Evolutionary conservation across 2,888 invertebrate species (phyloP).

Genomic region (Shargacucullia verbasci): DNA sequence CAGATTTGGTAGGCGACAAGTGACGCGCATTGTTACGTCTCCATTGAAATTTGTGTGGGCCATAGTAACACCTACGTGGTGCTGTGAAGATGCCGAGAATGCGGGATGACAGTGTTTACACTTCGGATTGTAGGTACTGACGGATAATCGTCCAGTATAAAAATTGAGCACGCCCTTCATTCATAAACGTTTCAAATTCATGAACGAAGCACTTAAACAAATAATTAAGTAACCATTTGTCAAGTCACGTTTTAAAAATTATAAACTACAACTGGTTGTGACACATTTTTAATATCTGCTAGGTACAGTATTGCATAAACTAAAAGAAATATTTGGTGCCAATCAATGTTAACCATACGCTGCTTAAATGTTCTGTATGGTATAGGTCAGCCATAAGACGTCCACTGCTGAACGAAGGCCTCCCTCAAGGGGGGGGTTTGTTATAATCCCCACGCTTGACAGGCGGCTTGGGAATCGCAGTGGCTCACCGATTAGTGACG

Average conservation of each 20-base stretch:
- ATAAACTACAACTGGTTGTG: conserved; percentile 17
- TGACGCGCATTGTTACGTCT: conserved; percentile 79
- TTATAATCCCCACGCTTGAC: no score
- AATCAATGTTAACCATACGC: no score
- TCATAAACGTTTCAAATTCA: conserved; percentile 64
- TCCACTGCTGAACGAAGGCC: no score
- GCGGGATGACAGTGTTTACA: conserved; percentile 79
- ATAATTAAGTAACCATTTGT: conserved; percentile 37
- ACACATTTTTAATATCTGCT: conserved; percentile 11
- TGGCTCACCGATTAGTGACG: no score
- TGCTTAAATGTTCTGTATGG: no score
- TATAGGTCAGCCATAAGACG: no score
- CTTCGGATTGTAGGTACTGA: conserved; percentile 78
- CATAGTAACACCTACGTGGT: conserved; percentile 78
- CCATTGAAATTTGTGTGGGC: conserved; percentile 87
- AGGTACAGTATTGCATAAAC: no score
- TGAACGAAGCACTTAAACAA: conserved; percentile 39
- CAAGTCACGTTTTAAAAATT: conserved; percentile 67
- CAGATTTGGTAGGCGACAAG: conserved; percentile 86
- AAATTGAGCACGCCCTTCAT: conserved; percentile 81
- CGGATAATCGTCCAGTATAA: conserved; percentile 76
- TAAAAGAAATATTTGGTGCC: no score
- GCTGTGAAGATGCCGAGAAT: conserved; percentile 63
- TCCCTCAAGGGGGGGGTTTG: no score
- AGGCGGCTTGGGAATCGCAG: no score